phyloP scores from a whole-genome alignment of 2,888 invertebrate genomes.

The Seira sanloemensis region DNA sequence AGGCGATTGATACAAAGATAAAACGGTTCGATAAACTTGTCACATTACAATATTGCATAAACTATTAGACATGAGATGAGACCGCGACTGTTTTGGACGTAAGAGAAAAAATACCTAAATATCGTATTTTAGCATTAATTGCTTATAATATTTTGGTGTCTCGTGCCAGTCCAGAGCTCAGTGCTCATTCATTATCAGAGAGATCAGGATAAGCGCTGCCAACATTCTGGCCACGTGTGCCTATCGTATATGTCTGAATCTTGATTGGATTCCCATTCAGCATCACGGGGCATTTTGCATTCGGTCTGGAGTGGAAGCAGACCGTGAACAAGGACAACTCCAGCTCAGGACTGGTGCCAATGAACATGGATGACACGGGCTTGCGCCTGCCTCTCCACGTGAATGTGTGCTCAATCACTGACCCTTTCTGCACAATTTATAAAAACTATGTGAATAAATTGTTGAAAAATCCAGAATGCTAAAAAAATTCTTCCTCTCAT shows the following conservation, averaged over 20 bases:
- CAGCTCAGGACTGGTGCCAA: conserved; percentile 93
- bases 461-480: not conserved
- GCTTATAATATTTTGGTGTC: too few relatives aligned
- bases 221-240: conserved; percentile 86
- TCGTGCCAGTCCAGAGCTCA: too few relatives aligned
- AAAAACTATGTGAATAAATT: too few relatives aligned
- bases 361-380: conserved; percentile 86
- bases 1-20: too few relatives aligned
- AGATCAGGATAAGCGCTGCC: conserved; percentile 90
- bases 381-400: conserved; percentile 84
- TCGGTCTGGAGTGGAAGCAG: conserved; percentile 87
- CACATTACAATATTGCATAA: too few relatives aligned
- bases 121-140: too few relatives aligned
- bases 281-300: conserved; percentile 84
- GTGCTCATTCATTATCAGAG: too few relatives aligned
- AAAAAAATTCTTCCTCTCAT: too few relatives aligned
- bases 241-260: conserved; percentile 85
- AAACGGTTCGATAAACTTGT: too few relatives aligned
- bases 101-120: too few relatives aligned
- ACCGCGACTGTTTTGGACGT: too few relatives aligned
- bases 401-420: conserved; percentile 84
- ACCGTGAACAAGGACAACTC: conserved; percentile 93
- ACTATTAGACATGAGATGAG: too few relatives aligned
- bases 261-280: conserved; percentile 83
- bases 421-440: conserved; percentile 63